Conservation (phyloP, 2,113 vertebrate species). For the Andinoacara biseriatus region DNA sequence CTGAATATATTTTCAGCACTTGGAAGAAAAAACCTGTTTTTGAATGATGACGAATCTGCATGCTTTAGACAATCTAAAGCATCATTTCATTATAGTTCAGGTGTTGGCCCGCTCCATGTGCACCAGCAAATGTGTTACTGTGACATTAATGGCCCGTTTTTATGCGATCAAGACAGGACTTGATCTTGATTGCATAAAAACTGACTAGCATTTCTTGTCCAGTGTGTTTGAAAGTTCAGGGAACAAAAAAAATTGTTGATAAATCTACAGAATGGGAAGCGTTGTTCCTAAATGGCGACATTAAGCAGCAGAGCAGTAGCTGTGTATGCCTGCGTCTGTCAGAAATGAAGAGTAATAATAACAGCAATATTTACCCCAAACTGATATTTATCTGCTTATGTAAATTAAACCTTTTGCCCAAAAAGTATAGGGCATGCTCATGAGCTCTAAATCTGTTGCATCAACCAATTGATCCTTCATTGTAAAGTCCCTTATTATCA, state of each 20-base stretch:
- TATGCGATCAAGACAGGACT: not conserved
- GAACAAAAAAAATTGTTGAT: no score
- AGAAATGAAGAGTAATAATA: not conserved
- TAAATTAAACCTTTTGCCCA: not conserved
- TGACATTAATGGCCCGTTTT: no score
- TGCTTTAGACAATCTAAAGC: not conserved
- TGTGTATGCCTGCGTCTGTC: not conserved
- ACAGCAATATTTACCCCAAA: not conserved
- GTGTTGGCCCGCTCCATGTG: accelerated
- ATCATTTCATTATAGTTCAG: not conserved
- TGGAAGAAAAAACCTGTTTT: not conserved
- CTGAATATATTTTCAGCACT: not conserved
- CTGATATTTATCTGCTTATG: not conserved
- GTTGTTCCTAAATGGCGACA: not conserved
- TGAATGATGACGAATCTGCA: not conserved
- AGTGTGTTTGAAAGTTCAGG: not conserved
- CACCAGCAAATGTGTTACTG: not conserved
- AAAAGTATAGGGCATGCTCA: not conserved
- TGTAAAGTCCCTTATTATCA: not conserved
- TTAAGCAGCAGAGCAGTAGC: not conserved
- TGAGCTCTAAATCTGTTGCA: not conserved
- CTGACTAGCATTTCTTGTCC: not conserved
- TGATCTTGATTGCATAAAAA: not conserved
- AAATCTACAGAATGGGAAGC: no score
- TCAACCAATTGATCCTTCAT: not conserved